Percentiles rank a stretch among this genome's conserved stretches.
Evolutionary conservation across 2,888 invertebrate species (phyloP).

Genomic region (Cheilosia variabilis): DNA sequence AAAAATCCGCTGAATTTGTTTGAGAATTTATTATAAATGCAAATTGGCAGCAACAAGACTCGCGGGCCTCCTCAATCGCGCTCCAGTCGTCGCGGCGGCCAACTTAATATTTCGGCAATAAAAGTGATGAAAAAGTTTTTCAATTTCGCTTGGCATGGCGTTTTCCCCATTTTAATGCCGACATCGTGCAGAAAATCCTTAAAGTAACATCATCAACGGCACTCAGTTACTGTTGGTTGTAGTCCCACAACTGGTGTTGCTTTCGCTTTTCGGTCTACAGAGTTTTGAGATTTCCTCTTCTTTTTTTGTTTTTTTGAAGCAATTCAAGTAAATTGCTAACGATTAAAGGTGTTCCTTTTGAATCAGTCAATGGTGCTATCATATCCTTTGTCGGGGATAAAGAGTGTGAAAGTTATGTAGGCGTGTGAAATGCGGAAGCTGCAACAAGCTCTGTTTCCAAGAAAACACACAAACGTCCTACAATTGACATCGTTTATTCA

Average conservation of each 20-base stretch:
- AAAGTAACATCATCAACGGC: constrained; percentile 57
- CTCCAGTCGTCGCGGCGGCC: constrained; percentile 43
- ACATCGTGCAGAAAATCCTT: constrained; percentile 70
- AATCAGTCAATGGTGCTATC: constrained; percentile 24
- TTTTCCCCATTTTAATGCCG: constrained; percentile 66
- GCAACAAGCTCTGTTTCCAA: constrained; percentile 8
- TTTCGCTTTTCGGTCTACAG: constrained; percentile 26
- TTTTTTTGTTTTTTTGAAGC: constrained; percentile 7
- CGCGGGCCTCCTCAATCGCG: constrained; percentile 51
- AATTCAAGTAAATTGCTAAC: constrained; percentile 56
- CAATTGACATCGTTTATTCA: constrained; percentile 64
- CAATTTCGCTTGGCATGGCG: constrained; percentile 53
- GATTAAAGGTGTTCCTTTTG: constrained; percentile 46
- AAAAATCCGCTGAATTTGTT: constrained; percentile 58
- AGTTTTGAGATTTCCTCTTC: constrained; percentile 26
- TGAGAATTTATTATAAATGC: constrained; percentile 71
- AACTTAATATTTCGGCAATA: constrained; percentile 72
- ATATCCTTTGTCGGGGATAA: constrained; percentile 24
- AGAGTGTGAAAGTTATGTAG: constrained; percentile 44
- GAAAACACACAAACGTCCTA: constrained; percentile 18
- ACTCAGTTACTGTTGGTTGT: neutral
- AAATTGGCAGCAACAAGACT: constrained; percentile 69
- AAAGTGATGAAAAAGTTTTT: constrained; percentile 74
- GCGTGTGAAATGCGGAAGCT: constrained; percentile 39
- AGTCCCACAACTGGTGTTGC: neutral